Conservation (phyloP, 2,113 vertebrate species). For the Psettodes erumei region DNA sequence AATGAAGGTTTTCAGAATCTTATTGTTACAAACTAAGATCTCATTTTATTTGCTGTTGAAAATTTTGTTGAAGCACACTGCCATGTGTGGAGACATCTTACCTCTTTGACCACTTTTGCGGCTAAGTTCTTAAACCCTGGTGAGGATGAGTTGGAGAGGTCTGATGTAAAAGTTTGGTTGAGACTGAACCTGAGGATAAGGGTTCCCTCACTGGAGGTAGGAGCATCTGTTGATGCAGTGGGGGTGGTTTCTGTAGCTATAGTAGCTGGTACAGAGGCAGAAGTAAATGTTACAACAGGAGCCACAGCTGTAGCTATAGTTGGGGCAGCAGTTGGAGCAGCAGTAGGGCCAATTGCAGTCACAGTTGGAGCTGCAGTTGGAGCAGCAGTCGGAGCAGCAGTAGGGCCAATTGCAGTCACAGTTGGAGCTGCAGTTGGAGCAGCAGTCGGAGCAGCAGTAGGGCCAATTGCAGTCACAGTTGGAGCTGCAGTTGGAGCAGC, state of each 20-base stretch:
- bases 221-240: conserved; percentile 41
- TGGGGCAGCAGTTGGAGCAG: not conserved
- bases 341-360: not conserved
- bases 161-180: conserved; percentile 8
- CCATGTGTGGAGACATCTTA: conserved; percentile 22
- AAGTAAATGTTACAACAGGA: not conserved
- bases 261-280: not conserved
- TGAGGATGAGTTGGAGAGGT: conserved; percentile 4
- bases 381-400: not conserved
- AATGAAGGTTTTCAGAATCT: not conserved
- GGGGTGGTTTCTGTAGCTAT: not conserved
- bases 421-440: not conserved
- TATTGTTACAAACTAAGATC: not conserved
- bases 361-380: not conserved
- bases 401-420: not conserved
- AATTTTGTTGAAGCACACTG: not conserved
- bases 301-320: not conserved
- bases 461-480: too few relatives aligned
- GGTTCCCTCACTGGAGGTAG: conserved; percentile 33
- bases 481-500: not conserved
- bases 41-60: not conserved
- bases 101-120: conserved; percentile 29
- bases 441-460: not conserved
- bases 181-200: conserved; percentile 52
- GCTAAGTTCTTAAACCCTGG: conserved; percentile 17